Base-by-base conservation (phyloP, 2,888 invertebrate species). In the Adelphocoris suturalis region DNA sequence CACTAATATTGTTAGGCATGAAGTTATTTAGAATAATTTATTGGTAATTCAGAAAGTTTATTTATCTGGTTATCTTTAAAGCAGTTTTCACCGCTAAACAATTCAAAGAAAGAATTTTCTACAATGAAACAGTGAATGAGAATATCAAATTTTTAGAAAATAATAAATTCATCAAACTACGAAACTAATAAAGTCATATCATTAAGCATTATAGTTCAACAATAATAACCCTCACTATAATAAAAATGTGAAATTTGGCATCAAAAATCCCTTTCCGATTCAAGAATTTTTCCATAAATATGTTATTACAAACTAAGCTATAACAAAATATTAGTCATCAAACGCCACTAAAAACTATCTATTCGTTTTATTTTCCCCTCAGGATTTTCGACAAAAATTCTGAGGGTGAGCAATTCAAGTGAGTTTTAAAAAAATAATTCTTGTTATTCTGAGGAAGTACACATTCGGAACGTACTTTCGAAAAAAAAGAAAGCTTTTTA, bases 91-190 rank as follows among this genome's bases (percentile, higher is more conserved):
- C 68, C 68, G 68, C 68, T 27, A n/a, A 9, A 11, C 19, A 68
- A 68, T 68, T 68, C 68, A 27, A 16, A 61, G 23, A 23, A 68
- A 68, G 23, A 23, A 27, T 68, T 68, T 68, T 23, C 68, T 68
- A 68, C 68, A 68, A 68, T 68, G 12, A 68, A 57, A 68, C 68
- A 68, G 68, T 68, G 68, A 68, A 68, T 68, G 23, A 68, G 68
- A 68, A 68, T 68, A 68, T 68, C 68, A 68, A 7, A 68, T 68
- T 68, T 9, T 19, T 9, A 68, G 9, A 23, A 68, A 68, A 19
- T 68, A 19, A 68, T 68, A 68, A 68, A 68, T 68, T 23, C 23
- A 68, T 68, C 19, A 19, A 68, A 68, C 12, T 61, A 19, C 68
- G 19, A 68, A 68, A 68, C 23, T 19, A 14, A 16, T 68, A 11